Evolutionary conservation across 2,113 vertebrate species (phyloP).

Genomic region (Malurus cyaneus): DNA sequence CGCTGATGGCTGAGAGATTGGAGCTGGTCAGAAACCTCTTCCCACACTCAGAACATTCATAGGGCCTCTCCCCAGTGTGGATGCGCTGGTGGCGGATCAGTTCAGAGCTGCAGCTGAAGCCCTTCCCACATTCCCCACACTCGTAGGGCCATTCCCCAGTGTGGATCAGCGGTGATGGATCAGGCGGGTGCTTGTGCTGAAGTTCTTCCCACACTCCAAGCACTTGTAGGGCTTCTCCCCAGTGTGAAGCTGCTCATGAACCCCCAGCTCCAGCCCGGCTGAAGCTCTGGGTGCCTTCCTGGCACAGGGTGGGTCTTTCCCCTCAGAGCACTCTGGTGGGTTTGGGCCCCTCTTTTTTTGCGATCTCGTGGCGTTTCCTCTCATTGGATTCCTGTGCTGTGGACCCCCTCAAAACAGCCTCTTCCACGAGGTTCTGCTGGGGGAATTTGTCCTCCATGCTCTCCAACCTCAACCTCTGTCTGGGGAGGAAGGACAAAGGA

Average conservation of each 20-base stretch:
- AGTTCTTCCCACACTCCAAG: too few species aligned
- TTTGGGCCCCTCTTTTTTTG: background rate
- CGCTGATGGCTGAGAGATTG: too few species aligned
- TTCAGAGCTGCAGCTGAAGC: too few species aligned
- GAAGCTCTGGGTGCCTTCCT: fast-evolving
- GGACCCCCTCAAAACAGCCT: background rate
- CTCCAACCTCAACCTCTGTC: background rate
- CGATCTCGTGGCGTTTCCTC: background rate
- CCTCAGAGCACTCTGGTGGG: background rate
- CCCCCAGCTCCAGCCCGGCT: background rate
- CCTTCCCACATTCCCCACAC: too few species aligned
- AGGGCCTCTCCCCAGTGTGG: too few species aligned
- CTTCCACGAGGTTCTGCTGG: background rate
- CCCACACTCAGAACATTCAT: too few species aligned
- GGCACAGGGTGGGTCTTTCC: background rate
- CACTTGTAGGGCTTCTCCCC: too few species aligned
- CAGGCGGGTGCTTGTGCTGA: too few species aligned
- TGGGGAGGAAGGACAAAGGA: background rate
- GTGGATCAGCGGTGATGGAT: too few species aligned
- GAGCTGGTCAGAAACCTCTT: too few species aligned
- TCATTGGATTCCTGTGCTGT: background rate
- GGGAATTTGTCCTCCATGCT: background rate
- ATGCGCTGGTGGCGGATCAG: too few species aligned
- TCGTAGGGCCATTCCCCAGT: too few species aligned
- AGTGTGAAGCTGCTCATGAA: background rate